phyloP scores from a whole-genome alignment of 1,140 invertebrate genomes.

The Ruditapes philippinarum region DNA sequence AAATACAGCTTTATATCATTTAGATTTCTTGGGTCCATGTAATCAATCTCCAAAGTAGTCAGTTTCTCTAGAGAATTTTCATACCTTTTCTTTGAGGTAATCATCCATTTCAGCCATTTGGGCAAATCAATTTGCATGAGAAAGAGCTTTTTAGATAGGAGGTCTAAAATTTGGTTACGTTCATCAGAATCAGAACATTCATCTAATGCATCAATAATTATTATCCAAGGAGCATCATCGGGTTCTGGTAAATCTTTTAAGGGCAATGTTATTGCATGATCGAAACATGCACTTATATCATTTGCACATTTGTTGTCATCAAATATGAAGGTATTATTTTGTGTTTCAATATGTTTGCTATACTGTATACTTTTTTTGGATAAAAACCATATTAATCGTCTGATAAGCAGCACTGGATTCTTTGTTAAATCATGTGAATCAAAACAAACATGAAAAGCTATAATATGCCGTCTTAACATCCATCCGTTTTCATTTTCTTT shows the following conservation, averaged over 20 bases:
- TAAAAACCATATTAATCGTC: neutral
- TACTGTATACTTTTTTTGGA: neutral
- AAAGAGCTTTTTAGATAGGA: neutral
- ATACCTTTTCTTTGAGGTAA: neutral
- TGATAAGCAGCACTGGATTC: neutral
- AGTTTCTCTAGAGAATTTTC: neutral
- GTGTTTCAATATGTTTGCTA: neutral
- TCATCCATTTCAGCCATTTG: neutral
- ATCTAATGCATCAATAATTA: constrained; percentile 16
- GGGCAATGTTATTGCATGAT: neutral
- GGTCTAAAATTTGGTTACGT: neutral
- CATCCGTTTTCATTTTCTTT: neutral
- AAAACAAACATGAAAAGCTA: constrained; percentile 19
- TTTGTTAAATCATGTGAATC: neutral
- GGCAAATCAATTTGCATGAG: neutral
- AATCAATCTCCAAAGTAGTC: neutral
- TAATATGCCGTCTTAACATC: constrained; percentile 28
- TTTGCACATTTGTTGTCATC: neutral
- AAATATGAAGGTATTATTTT: neutral
- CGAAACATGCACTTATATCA: neutral
- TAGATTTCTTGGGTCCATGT: neutral
- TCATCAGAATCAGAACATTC: neutral
- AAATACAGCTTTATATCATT: neutral
- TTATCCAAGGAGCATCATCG: neutral
- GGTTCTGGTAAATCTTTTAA: neutral